These are phyloP conservation scores for Macrotrachela quadricornifera DNA, from an alignment of 1,140 invertebrate species.

Conservation along the genomic window DNA sequence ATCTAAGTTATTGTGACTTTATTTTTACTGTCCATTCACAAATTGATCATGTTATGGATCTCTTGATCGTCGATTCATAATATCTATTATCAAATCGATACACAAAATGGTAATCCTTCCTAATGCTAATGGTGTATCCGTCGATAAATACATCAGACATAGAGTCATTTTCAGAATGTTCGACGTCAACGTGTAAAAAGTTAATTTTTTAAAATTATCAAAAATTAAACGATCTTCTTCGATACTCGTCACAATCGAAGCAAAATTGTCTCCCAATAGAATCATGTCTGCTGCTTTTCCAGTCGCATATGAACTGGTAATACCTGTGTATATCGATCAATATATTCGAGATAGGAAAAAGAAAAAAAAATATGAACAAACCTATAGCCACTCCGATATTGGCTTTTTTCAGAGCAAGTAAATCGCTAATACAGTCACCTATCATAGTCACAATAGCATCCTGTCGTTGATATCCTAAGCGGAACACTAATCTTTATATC, in stretches of 20 bases:
- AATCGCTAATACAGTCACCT: constrained; percentile 61
- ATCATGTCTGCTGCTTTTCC: constrained; percentile 40
- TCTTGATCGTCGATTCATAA: constrained; percentile 86
- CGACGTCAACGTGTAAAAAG: constrained; percentile 91
- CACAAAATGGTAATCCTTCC: constrained; percentile 91
- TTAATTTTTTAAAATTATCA: constrained; percentile 98
- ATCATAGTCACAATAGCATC: constrained; percentile 56
- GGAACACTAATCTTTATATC: constrained; percentile 36
- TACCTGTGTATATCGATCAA: constrained; percentile 36
- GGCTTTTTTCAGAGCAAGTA: constrained; percentile 54
- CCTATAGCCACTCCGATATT: constrained; percentile 38
- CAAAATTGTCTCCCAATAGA: constrained; percentile 24
- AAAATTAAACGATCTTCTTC: constrained; percentile 63
- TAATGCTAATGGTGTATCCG: constrained; percentile 81
- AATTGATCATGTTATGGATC: constrained; percentile 74
- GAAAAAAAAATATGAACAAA: not conserved
- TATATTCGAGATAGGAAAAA: no score
- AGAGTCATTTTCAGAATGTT: constrained; percentile 99
- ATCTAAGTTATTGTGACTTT: not conserved
- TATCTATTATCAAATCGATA: constrained; percentile 94
- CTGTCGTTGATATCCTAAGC: constrained; percentile 45
- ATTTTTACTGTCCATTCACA: constrained; percentile 54
- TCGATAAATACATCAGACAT: constrained; percentile 87
- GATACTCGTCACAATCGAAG: constrained; percentile 30
- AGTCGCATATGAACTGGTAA: constrained; percentile 78